Evolutionary conservation across 2,888 invertebrate species (phyloP).

Genomic region (Drosophila melanosoma): DNA sequence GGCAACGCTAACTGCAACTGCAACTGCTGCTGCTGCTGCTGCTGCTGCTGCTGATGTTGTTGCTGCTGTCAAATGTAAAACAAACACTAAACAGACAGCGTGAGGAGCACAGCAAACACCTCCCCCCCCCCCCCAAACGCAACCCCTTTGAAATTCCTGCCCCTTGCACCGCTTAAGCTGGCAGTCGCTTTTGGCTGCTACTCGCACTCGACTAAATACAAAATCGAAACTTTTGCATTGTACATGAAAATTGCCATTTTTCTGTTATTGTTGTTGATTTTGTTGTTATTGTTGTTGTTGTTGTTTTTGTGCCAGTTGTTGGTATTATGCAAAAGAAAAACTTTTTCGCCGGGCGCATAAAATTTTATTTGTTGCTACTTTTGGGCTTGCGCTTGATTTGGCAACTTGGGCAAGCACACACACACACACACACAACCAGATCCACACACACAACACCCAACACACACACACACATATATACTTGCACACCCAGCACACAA

Average conservation of each 20-base stretch:
- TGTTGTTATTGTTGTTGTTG: constrained; percentile 7
- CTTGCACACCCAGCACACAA: constrained; percentile 10
- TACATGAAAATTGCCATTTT: constrained; percentile 71
- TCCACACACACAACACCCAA: not conserved
- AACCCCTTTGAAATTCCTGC: not conserved
- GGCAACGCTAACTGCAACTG: constrained; percentile 3
- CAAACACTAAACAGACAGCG: constrained; percentile 59
- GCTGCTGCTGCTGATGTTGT: constrained; percentile 1
- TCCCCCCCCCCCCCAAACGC: not conserved
- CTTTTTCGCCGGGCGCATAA: constrained; percentile 74
- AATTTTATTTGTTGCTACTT: constrained; percentile 81
- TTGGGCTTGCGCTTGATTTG: constrained; percentile 79
- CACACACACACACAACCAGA: constrained; percentile 31
- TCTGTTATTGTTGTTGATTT: constrained; percentile 19
- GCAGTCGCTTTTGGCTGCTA: constrained; percentile 28
- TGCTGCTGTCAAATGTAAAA: constrained; percentile 61
- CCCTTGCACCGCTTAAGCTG: not conserved
- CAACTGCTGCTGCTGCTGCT: constrained; percentile 7
- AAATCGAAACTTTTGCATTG: constrained; percentile 78
- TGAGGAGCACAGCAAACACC: not conserved
- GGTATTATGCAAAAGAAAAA: constrained; percentile 77
- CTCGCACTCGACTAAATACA: constrained; percentile 63
- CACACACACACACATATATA: not conserved
- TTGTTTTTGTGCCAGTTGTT: constrained; percentile 25
- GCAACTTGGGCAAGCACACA: constrained; percentile 47